Evolutionary conservation across 92 coral and sea anemone species (phyloP), one percentile per base, ranked within the genome.

Genomic region (Plumapathes pennacea): DNA sequence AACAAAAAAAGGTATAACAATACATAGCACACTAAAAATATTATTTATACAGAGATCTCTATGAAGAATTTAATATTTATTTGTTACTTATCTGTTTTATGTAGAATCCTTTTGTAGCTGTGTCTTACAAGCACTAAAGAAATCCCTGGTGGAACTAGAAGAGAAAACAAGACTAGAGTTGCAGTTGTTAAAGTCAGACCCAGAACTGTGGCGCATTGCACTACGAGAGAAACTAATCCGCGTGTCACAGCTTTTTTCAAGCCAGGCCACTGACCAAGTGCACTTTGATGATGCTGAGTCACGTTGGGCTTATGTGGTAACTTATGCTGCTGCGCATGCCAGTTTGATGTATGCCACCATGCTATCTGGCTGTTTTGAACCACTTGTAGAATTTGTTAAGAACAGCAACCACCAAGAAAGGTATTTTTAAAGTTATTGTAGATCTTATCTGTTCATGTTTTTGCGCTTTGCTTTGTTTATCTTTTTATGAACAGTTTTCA

Each of bases 291-390:
- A 85, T 55, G 84, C 98, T 5, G 98, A 92, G 72, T 88, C 96
- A 0, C 74, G 98, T 23, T 92, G 94, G 87, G 98, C 98, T 0
- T 92, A 92, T 50, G 63, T 84, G 45, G 98, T 96, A 8, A 92
- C 96, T 2, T 92, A 92, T 48, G 69, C 96, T 4, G 90, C 85
- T 41, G 96, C 98, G 5, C 98, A 92, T 69, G 96, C 98, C 19
- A 88, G 96, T 72, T 58, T 92, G 34, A 80, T 92, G 21, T 77
- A 78, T 29, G 95, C 98, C 19, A 83, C 94, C 4, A 67, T 92
- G 40, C 55, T 69, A 13, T 82, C 89, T 42, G 94, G 94, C 26
- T 86, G 85, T 11, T 84, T 92, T 69, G 85, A 88, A 27, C 98
- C 96, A 15, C 67, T 92, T 50, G 72, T 79, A 17, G 78, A 84